These are phyloP conservation scores for Lithodes maja DNA, from an alignment of 2,888 invertebrate genomes.

Conservation along the genomic window DNA sequence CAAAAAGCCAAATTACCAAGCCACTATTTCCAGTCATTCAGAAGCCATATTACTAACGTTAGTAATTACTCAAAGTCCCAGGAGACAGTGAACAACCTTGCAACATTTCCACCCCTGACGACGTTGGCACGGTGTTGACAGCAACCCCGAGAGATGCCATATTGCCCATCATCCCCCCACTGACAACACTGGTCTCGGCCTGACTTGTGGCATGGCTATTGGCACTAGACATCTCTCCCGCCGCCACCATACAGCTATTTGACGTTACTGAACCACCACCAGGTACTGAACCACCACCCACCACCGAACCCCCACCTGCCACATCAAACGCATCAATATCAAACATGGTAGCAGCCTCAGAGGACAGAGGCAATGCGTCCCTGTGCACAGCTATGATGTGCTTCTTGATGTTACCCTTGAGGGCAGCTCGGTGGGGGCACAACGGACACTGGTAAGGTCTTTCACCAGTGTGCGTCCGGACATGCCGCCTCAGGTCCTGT, in stretches of 20 bases:
- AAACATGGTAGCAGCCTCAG: conserved; percentile 18
- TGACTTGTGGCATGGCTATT: background rate
- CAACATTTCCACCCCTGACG: background rate
- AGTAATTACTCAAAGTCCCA: background rate
- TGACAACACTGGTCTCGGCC: background rate
- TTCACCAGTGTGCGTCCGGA: conserved; percentile 95
- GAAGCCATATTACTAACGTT: background rate
- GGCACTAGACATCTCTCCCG: background rate
- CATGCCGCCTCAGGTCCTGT: conserved; percentile 93
- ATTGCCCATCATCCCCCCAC: background rate
- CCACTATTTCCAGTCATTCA: no score
- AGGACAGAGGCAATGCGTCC: conserved; percentile 11
- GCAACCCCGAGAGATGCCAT: background rate
- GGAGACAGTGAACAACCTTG: conserved; percentile 6
- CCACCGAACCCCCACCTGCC: background rate
- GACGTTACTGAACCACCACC: background rate
- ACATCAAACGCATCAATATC: background rate
- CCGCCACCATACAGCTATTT: background rate
- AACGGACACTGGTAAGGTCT: conserved; percentile 94
- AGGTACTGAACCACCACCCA: background rate
- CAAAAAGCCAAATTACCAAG: no score
- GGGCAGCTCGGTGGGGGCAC: conserved; percentile 76
- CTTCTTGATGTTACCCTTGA: conserved; percentile 64
- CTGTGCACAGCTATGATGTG: conserved; percentile 56
- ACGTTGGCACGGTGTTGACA: background rate